A percentile compares a stretch with the other conserved stretches of the same genome.
Conservation (phyloP, 1,140 invertebrate species). For the Adoxophyes honmai region DNA sequence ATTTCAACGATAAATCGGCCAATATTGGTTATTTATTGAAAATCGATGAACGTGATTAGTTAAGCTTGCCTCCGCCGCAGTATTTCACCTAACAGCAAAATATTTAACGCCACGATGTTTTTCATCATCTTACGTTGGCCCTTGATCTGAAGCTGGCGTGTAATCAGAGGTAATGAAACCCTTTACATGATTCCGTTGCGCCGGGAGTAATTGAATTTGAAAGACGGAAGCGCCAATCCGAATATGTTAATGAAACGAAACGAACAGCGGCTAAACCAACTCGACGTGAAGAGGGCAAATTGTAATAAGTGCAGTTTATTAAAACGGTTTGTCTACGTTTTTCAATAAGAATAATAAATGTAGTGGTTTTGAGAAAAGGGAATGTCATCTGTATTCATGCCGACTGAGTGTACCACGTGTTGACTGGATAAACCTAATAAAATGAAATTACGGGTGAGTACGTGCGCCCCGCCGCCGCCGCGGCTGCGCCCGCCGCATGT, state of each 20-base stretch:
- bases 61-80: background rate
- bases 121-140: background rate
- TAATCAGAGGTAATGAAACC: no score
- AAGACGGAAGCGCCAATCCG: no score
- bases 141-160: no score
- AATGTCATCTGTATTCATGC: constrained; percentile 28
- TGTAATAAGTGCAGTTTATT: no score
- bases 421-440: constrained; percentile 31
- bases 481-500: background rate
- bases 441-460: constrained; percentile 27
- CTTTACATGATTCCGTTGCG: no score
- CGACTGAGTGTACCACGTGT: constrained; percentile 27
- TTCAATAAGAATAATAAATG: background rate
- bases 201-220: no score
- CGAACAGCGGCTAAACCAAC: no score
- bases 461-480: constrained; percentile 16
- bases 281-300: no score
- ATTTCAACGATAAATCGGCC: constrained; percentile 9
- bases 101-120: background rate
- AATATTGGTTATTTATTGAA: constrained; percentile 14
- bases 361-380: background rate
- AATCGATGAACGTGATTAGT: constrained; percentile 11
- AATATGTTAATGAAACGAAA: no score
- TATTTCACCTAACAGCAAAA: background rate
- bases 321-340: no score